Evolutionary conservation across 2,888 invertebrate genomes (phyloP), one percentile per base, ranked within the genome.

Genomic region (Mimumesa dahlbomi): DNA sequence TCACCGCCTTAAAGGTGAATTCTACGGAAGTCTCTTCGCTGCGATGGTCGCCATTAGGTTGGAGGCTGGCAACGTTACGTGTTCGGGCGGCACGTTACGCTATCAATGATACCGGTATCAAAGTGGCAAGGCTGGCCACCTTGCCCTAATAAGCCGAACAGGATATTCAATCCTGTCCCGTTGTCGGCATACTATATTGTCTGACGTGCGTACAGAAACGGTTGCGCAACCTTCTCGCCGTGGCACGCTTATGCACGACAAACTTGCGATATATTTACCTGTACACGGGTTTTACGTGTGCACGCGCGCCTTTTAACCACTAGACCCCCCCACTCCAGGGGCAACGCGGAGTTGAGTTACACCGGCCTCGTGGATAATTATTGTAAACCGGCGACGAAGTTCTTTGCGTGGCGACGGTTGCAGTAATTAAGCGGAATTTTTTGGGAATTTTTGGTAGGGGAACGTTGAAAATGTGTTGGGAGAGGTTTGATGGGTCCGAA

Each of bases 71-170:
- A 56, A 67, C 56, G 69, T 54, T 34, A 63, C 52, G 14, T 36
- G 57, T n/a, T 7, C 48, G 48, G 69, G 58, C 66, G 64, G 49
- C 70, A 56, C 64, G 64, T 73, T 65, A 73, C 66, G 71, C 64
- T 81, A 79, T 83, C 83, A 75, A 70, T 73, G 82, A 82, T 83
- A 81, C 77, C 73, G 75, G 80, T 79, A 82, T 83, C 85, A 77
- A 82, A 84, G 83, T 81, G 69, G 81, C 84, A 84, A 84, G 80
- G 84, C 82, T 83, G 82, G 85, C 86, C 84, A 86, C 85, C 84
- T 85, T 84, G 87, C 87, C 87, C 87, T 73, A 86, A 87, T 87
- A 87, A 87, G 83, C 86, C 75, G 83, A 87, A 87, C 87, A 87
- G 87, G 87, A 87, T 87, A 87, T 83, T 79, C 81, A 66, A 76